These are phyloP conservation scores for Seriola dumerili DNA, from an alignment of 2,113 vertebrate species.

Conservation along the genomic window DNA sequence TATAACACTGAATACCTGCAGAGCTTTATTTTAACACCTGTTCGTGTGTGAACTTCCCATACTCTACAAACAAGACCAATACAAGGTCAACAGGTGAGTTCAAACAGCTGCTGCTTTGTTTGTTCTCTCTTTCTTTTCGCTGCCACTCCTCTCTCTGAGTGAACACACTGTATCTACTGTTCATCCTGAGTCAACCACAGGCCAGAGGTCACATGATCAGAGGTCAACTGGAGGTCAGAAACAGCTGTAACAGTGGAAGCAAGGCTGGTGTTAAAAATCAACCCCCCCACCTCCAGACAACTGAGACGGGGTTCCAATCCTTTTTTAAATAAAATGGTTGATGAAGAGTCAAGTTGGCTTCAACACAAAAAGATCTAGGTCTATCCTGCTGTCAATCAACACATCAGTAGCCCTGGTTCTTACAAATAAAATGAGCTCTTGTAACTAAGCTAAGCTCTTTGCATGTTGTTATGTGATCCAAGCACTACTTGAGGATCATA, in stretches of 20 bases:
- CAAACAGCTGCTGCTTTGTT: slow-evolving; percentile 3
- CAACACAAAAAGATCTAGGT: too few relatives aligned
- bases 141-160: background rate
- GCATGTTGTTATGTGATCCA: too few relatives aligned
- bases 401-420: too few relatives aligned
- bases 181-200: background rate
- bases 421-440: too few relatives aligned
- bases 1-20: slow-evolving; percentile 5
- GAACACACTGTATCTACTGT: background rate
- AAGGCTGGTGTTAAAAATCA: too few relatives aligned
- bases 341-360: too few relatives aligned
- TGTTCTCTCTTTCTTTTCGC: background rate
- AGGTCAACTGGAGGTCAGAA: background rate
- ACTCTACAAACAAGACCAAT: slow-evolving; percentile 14
- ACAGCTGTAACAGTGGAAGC: background rate
- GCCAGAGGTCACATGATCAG: background rate
- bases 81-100: slow-evolving; percentile 22
- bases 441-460: too few relatives aligned
- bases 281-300: too few relatives aligned
- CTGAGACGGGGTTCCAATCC: too few relatives aligned
- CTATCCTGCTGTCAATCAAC: too few relatives aligned
- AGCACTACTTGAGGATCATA: too few relatives aligned
- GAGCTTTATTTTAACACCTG: slow-evolving; percentile 39
- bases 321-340: too few relatives aligned
- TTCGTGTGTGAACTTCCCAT: background rate